Percentiles rank a stretch among this genome's conserved stretches.
Conservation (phyloP, 2,113 vertebrate genomes). For the Chitala chitala region DNA sequence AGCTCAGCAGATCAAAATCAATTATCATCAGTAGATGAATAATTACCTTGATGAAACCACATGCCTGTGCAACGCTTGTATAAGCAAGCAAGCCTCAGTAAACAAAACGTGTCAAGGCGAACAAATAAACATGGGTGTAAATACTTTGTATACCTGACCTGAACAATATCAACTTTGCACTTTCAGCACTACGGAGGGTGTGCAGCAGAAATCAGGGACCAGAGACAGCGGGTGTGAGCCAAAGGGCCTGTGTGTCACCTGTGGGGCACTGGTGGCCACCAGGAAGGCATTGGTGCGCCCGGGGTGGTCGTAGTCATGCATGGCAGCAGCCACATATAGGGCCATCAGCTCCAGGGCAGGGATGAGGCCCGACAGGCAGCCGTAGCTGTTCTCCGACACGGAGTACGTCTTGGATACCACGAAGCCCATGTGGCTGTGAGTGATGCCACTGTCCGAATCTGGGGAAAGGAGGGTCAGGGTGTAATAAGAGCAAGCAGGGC, state of each 20-base stretch:
- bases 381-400: conserved; percentile 75
- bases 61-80: no score
- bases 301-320: conserved; percentile 97
- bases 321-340: conserved; percentile 91
- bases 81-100: no score
- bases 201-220: no score
- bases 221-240: neutral
- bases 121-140: no score
- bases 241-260: conserved; percentile 8
- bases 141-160: no score
- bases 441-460: conserved; percentile 91
- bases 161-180: no score
- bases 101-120: no score
- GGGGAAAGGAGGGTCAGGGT: conserved; percentile 8
- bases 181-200: no score
- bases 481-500: neutral
- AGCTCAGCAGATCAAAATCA: no score
- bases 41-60: no score
- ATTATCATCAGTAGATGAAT: no score
- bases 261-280: conserved; percentile 89
- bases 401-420: conserved; percentile 85
- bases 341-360: conserved; percentile 97
- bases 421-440: conserved; percentile 84
- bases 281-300: conserved; percentile 95
- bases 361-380: conserved; percentile 89